These are phyloP conservation scores for Diabrotica virgifera DNA, from an alignment of 1,140 invertebrate genomes.

Conservation along the genomic window DNA sequence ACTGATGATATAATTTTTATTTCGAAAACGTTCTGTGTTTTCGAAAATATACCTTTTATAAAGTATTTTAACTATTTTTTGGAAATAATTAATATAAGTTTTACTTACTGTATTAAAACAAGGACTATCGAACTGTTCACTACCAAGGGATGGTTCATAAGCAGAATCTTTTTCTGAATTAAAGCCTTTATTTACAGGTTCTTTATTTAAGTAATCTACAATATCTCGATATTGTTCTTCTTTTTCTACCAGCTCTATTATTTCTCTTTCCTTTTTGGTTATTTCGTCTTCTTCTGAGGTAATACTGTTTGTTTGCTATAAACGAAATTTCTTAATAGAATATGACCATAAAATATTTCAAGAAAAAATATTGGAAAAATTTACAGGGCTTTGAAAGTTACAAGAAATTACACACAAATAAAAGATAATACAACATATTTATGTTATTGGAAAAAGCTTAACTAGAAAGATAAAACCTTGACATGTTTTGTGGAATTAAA, in stretches of 20 bases:
- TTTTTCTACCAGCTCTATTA: conserved; percentile 67
- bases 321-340: conserved; percentile 12
- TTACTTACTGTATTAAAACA: conserved; percentile 38
- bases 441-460: too few species aligned
- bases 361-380: too few species aligned
- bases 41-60: too few species aligned
- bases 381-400: too few species aligned
- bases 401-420: too few species aligned
- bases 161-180: conserved; percentile 15
- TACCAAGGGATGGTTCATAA: conserved; percentile 35
- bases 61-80: too few species aligned
- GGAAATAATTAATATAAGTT: too few species aligned
- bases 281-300: conserved; percentile 69
- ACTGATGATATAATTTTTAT: too few species aligned
- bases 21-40: too few species aligned
- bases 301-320: conserved; percentile 43
- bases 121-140: conserved; percentile 38
- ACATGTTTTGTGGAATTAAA: too few species aligned
- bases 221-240: conserved; percentile 54
- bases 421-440: too few species aligned
- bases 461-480: too few species aligned
- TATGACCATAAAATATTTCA: background rate
- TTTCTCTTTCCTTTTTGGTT: conserved; percentile 67
- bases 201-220: conserved; percentile 19
- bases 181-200: background rate